These are phyloP conservation scores for Drosophila hydei DNA, from an alignment of 1,140 invertebrate species.

Conservation along the genomic window DNA sequence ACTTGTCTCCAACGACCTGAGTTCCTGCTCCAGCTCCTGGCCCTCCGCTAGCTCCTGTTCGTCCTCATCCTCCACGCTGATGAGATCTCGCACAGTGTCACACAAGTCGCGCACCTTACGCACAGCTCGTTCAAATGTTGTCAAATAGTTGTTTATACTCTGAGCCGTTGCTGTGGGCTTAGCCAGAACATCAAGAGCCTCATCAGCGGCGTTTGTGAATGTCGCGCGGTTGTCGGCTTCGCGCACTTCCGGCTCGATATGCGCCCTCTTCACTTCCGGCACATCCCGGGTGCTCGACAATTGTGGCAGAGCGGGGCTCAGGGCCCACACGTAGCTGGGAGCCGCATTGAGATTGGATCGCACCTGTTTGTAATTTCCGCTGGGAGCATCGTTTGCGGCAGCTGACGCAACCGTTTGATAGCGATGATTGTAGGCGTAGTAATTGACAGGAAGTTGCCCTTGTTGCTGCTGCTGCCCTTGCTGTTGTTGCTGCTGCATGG, in stretches of 20 bases:
- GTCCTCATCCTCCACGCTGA: constrained; percentile 32
- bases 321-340: constrained; percentile 67
- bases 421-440: constrained; percentile 78
- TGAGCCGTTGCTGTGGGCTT: constrained; percentile 14
- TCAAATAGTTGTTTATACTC: constrained; percentile 47
- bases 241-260: constrained; percentile 49
- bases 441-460: constrained; percentile 69
- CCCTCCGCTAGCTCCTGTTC: not conserved
- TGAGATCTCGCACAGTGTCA: constrained; percentile 57
- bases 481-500: constrained; percentile 38
- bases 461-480: constrained; percentile 18
- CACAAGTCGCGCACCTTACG: constrained; percentile 64
- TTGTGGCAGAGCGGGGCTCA: constrained; percentile 63
- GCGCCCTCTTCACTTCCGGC: constrained; percentile 31
- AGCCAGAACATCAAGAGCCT: constrained; percentile 23
- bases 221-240: constrained; percentile 20
- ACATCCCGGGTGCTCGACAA: constrained; percentile 39
- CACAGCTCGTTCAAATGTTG: constrained; percentile 50
- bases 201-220: constrained; percentile 43
- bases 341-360: constrained; percentile 40
- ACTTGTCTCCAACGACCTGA: constrained; percentile 33
- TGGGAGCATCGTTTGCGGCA: constrained; percentile 20
- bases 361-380: constrained; percentile 78
- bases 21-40: not conserved
- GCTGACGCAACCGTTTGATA: constrained; percentile 52